These are phyloP conservation scores for Mantis religiosa DNA, from an alignment of 2,888 invertebrate species.

Conservation along the genomic window DNA sequence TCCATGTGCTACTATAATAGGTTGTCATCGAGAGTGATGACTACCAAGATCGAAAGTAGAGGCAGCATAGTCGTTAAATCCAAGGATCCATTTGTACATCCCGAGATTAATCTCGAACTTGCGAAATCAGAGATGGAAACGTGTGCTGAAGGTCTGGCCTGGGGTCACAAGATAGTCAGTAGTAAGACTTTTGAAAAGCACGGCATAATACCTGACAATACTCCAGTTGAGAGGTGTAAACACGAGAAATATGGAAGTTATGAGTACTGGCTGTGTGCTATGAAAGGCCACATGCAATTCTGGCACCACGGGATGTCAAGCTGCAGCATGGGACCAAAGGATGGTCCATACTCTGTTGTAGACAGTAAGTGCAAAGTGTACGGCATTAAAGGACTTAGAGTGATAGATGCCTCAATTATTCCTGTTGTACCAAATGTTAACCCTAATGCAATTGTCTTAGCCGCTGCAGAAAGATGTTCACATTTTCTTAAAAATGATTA, in stretches of 20 bases:
- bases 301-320: not conserved
- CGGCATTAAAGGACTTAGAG: not conserved
- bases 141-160: not conserved
- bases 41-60: too few species aligned
- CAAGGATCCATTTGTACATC: not conserved
- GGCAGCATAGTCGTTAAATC: not conserved
- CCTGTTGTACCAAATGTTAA: not conserved
- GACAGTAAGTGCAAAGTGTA: not conserved
- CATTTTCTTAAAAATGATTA: not conserved
- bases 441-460: not conserved
- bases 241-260: not conserved
- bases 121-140: accelerated
- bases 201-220: not conserved
- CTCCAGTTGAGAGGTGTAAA: not conserved
- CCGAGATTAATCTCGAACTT: not conserved
- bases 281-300: not conserved
- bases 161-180: not conserved
- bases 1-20: not conserved
- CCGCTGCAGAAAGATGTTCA: not conserved
- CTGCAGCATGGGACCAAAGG: not conserved
- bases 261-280: not conserved
- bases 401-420: not conserved
- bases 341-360: not conserved
- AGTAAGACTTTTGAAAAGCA: not conserved
- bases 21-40: not conserved